Evolutionary conservation across 2,888 invertebrate genomes (phyloP).

Genomic region (Ochropleura leucogaster): DNA sequence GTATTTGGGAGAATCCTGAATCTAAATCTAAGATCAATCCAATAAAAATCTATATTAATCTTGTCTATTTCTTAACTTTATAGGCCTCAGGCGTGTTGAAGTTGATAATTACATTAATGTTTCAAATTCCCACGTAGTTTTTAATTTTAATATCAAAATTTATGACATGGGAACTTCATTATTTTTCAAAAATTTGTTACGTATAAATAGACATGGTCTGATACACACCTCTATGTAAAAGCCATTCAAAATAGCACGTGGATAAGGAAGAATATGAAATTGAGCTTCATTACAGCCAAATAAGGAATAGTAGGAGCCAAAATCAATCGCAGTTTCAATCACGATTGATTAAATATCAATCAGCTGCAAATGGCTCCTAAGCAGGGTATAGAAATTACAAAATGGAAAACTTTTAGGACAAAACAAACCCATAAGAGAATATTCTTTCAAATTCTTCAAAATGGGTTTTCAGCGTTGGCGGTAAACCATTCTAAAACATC

Average conservation of each 20-base stretch:
- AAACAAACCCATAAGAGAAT: slow-evolving; percentile 43
- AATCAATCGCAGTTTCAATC: slow-evolving; percentile 43
- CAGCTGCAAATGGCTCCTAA: slow-evolving; percentile 43
- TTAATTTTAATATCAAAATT: slow-evolving; percentile 32
- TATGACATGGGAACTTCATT: slow-evolving; percentile 67
- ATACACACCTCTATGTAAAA: slow-evolving; percentile 56
- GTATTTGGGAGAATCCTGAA: slow-evolving; percentile 47
- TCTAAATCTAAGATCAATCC: slow-evolving; percentile 43
- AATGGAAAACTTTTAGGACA: slow-evolving; percentile 54
- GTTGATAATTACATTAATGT: slow-evolving; percentile 35
- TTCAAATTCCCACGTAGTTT: slow-evolving; percentile 37
- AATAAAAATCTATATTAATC: slow-evolving; percentile 36
- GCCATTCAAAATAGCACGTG: slow-evolving; percentile 65
- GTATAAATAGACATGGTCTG: slow-evolving; percentile 60
- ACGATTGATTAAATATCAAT: slow-evolving; percentile 36
- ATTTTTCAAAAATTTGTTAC: slow-evolving; percentile 54
- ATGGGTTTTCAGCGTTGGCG: slow-evolving; percentile 48
- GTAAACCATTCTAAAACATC: slow-evolving; percentile 45
- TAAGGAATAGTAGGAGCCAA: slow-evolving; percentile 59
- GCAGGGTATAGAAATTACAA: slow-evolving; percentile 47
- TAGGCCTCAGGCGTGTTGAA: slow-evolving; percentile 57
- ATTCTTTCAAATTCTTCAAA: slow-evolving; percentile 23
- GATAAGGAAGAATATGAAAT: slow-evolving; percentile 65
- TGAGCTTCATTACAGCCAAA: slow-evolving; percentile 67
- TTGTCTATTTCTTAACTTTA: slow-evolving; percentile 43